Conservation (phyloP, 92 coral and sea anemone genomes). For the Porites cylindrica region DNA sequence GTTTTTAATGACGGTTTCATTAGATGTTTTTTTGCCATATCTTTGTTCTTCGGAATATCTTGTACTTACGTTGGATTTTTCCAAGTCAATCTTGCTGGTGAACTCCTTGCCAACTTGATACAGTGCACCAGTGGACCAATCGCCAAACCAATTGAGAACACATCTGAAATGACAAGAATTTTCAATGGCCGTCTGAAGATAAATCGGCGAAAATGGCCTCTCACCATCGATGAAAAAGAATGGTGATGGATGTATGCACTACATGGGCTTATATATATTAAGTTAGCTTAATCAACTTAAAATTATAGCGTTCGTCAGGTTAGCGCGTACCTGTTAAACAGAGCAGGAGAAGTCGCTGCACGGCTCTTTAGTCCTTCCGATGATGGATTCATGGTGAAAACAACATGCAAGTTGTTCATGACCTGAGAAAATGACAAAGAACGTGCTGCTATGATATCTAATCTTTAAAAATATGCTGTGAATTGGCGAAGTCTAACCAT, state of each 20-base stretch:
- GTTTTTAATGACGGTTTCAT: too few species aligned
- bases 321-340: conserved; percentile 90
- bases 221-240: background rate
- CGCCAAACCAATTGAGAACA: conserved; percentile 99
- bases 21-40: too few species aligned
- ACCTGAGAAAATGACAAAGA: conserved; percentile 61
- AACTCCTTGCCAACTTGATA: conserved; percentile 99
- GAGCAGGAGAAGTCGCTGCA: conserved; percentile 99
- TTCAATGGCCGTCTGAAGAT: background rate
- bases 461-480: background rate
- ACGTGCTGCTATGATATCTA: background rate
- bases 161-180: conserved; percentile 60
- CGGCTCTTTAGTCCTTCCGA: conserved; percentile 97
- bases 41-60: too few species aligned
- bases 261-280: background rate
- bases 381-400: conserved; percentile 99
- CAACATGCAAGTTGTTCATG: conserved; percentile 95
- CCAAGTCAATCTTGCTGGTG: conserved; percentile 96
- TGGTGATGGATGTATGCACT: background rate
- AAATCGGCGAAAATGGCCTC: too few species aligned
- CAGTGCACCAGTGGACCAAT: conserved; percentile 99
- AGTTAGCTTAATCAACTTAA: background rate
- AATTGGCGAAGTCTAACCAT: background rate
- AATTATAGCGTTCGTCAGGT: background rate
- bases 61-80: conserved; percentile 86